A percentile compares a stretch with the other conserved stretches of the same genome.
These are phyloP conservation scores for Clusia tigrina DNA, from an alignment of 2,888 invertebrate species.

Conservation along the genomic window DNA sequence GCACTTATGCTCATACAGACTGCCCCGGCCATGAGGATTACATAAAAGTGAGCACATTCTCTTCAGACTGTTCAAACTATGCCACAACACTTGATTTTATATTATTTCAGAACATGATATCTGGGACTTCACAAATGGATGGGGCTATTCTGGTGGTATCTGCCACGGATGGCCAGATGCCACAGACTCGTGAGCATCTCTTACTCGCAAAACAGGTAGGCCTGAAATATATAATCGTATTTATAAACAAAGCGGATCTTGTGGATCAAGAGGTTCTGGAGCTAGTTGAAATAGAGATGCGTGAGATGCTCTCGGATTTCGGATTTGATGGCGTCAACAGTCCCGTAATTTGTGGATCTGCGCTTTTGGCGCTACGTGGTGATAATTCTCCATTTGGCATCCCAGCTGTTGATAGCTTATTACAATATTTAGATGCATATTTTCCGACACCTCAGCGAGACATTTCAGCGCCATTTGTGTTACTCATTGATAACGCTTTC, in stretches of 20 bases:
- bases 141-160: conserved; percentile 91
- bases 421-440: conserved; percentile 77
- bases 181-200: conserved; percentile 92
- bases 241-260: conserved; percentile 90
- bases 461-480: conserved; percentile 77
- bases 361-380: conserved; percentile 80
- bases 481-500: conserved; percentile 89
- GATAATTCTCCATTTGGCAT: conserved; percentile 72
- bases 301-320: conserved; percentile 83
- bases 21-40: conserved; percentile 96
- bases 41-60: conserved; percentile 66
- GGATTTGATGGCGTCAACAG: conserved; percentile 80
- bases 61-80: not conserved
- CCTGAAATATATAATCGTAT: conserved; percentile 81
- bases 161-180: conserved; percentile 95
- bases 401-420: conserved; percentile 75
- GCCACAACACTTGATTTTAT: not conserved
- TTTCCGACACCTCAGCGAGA: conserved; percentile 80
- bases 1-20: conserved; percentile 93
- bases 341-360: conserved; percentile 87
- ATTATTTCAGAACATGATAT: conserved; percentile 82
- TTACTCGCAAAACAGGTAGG: conserved; percentile 90
- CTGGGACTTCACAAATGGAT: conserved; percentile 96
- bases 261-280: conserved; percentile 80
- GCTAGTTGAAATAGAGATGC: conserved; percentile 86